These are phyloP conservation scores for Nematopogon swammerdamellus DNA, from an alignment of 2,888 invertebrate genomes.

Conservation along the genomic window DNA sequence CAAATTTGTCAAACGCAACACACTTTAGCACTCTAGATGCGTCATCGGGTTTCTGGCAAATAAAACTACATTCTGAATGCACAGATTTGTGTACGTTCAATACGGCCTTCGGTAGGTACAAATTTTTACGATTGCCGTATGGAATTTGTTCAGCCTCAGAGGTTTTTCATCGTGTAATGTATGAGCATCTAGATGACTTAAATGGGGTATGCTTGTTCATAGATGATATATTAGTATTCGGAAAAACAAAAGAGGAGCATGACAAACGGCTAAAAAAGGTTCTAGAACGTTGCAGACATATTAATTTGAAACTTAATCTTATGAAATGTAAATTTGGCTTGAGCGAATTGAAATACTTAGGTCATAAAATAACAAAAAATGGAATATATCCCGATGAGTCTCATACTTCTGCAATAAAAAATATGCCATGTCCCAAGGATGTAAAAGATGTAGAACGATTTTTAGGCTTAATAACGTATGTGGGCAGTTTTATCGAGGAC, in stretches of 20 bases:
- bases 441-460: conserved; percentile 10
- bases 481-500: conserved; percentile 10
- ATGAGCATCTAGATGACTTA: conserved; percentile 11
- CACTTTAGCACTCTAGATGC: conserved; percentile 7
- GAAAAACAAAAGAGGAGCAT: conserved; percentile 4
- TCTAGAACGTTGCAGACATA: no score
- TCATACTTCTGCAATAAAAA: conserved; percentile 7
- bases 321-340: conserved; percentile 6
- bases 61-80: conserved; percentile 6
- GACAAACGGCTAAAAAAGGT: no score
- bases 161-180: conserved; percentile 14
- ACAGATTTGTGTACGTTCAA: conserved; percentile 15
- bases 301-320: conserved; percentile 7
- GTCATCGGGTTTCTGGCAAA: conserved; percentile 3
- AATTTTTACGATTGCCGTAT: conserved; percentile 13
- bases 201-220: conserved; percentile 12
- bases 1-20: conserved; percentile 8
- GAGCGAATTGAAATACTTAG: conserved; percentile 7
- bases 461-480: conserved; percentile 11
- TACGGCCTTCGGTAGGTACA: conserved; percentile 13
- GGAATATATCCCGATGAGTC: conserved; percentile 8
- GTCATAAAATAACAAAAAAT: conserved; percentile 1
- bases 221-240: conserved; percentile 11
- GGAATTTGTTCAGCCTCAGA: conserved; percentile 14
- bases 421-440: no score